A percentile compares a stretch with the other conserved stretches of the same genome.
These are phyloP conservation scores for Lutjanus erythropterus DNA, from an alignment of 2,113 vertebrate genomes.

Conservation along the genomic window DNA sequence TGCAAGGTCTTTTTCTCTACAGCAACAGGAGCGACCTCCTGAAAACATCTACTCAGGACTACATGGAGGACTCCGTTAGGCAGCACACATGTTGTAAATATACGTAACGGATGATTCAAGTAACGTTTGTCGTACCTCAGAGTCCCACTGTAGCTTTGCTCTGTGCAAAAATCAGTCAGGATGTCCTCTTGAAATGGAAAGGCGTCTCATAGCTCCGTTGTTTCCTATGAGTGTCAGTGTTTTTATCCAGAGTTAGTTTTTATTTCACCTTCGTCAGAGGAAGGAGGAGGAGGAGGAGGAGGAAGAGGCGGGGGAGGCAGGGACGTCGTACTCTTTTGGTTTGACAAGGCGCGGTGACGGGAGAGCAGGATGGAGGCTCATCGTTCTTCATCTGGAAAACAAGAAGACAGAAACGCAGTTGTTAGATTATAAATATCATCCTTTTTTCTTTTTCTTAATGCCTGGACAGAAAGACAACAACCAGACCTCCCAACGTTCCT, in stretches of 20 bases:
- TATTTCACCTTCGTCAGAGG: constrained; percentile 27
- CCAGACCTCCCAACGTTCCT: too few species aligned
- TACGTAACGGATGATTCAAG: constrained; percentile 63
- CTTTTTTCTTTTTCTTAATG: too few species aligned
- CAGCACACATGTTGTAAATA: constrained; percentile 30
- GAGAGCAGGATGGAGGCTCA: not conserved
- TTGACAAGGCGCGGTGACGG: constrained; percentile 12
- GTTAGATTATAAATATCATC: not conserved
- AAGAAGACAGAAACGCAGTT: constrained; percentile 14
- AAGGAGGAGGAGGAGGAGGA: not conserved
- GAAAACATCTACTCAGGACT: constrained; percentile 25
- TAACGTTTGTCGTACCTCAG: constrained; percentile 58
- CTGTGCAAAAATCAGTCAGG: constrained; percentile 39
- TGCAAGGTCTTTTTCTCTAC: constrained; percentile 45
- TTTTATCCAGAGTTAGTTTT: constrained; percentile 27
- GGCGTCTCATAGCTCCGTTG: constrained; percentile 22
- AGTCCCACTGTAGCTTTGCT: constrained; percentile 19
- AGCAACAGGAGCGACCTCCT: constrained; percentile 35
- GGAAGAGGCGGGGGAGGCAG: not conserved
- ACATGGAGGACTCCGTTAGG: constrained; percentile 16
- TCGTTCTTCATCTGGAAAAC: constrained; percentile 56
- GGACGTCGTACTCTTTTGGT: constrained; percentile 14
- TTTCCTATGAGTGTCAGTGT: constrained; percentile 19
- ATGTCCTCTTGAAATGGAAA: constrained; percentile 33
- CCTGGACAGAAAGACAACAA: too few species aligned